Base-by-base conservation (phyloP, 2,797 vertebrate genomes). In the Manis pentadactyla region DNA sequence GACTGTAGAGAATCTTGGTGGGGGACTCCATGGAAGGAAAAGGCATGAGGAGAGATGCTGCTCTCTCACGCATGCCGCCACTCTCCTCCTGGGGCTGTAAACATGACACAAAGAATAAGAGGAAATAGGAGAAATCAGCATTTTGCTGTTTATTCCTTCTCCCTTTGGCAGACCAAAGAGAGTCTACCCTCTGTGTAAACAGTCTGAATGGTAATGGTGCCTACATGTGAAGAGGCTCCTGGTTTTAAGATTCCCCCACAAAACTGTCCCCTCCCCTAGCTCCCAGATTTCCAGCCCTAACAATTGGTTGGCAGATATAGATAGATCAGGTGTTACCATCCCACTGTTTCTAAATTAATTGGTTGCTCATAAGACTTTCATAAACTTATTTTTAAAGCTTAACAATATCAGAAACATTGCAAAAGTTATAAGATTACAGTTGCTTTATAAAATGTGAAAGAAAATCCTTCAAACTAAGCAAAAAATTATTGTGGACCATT, bases 1-100 rank as follows among this genome's bases (percentile, higher is more conserved):
- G 66, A 87, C 55, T 97, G 96, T 92, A 85, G 79, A n/a, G 49
- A 71, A 83, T 93, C 90, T 74, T 55, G 53, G 73, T 12, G 29
- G 79, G 71, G 66, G 51, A 5, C n/a, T 87, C 39, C 21, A 51
- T 12, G 55, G 46, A 86, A 34, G 34, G 42, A 57, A 46, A 64
- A 11, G 11, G 64, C 61, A 63, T 77, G 84, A 25, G 29, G 25
- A 93, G 69, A 81, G 49, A 86, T 18, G 27, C 51, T 55, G 7
- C 59, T 49, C 55, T 91, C 27, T 51, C 46, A 46, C 46, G 11
- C 46, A 46, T 46, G 46, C 46, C 46, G 64, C 71, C 25, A 78
- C 37, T 46, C 63, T 69, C 74, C 68, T 31, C 18, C 34, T 12
- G 23, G 23, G 0, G 12, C 79, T 87, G 13, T 77, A 61, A 61